Base-by-base conservation (phyloP, 1,140 invertebrate species). In the Musca domestica region DNA sequence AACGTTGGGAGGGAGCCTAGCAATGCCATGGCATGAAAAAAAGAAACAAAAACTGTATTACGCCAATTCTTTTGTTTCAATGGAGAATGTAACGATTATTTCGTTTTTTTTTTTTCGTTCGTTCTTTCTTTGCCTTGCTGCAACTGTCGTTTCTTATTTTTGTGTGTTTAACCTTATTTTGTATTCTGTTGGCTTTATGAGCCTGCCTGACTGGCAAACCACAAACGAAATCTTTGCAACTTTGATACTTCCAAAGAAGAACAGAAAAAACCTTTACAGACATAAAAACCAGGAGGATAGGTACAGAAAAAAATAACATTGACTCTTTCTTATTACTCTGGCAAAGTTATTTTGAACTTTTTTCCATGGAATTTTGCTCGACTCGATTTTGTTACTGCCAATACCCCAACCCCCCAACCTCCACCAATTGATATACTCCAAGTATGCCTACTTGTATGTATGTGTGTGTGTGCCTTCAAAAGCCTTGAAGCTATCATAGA, bases 401-500 rank as follows among this genome's bases (percentile, higher is more conserved):
- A 12, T 2, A 41, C 4, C 34, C 34, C n/a, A n/a, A 41, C 34
- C 34, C 34, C 6, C 34, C 4, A 5, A 30, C 34, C 34, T 10
- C 34, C 4, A 5, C 3, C 27, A 30, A 30, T 30, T 30, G 27
- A 30, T 30, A 30, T 9, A 30, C 27, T 4, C 27, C 27, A 30
- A 3, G 27, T 4, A 30, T 4, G 27, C 27, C 12, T 64, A 20
- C 22, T 47, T 15, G 1, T n/a, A 3, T 22, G 41, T 64, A 9
- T 14, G 19, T 64, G 19, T 47, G 63, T 47, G 27, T 30, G 56
- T 61, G 12, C 14, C 54, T 27, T 12, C 46, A 49, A 51, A 47
- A 48, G 15, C 46, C 46, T 46, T 25, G 20, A 48, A 51, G 64
- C 17, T 65, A 49, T 47, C 48, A 49, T 49, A 49, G 41, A 46